Percentiles rank a stretch among this genome's conserved stretches.
phyloP scores from a whole-genome alignment of 2,797 vertebrate species.

The Callimico goeldii region DNA sequence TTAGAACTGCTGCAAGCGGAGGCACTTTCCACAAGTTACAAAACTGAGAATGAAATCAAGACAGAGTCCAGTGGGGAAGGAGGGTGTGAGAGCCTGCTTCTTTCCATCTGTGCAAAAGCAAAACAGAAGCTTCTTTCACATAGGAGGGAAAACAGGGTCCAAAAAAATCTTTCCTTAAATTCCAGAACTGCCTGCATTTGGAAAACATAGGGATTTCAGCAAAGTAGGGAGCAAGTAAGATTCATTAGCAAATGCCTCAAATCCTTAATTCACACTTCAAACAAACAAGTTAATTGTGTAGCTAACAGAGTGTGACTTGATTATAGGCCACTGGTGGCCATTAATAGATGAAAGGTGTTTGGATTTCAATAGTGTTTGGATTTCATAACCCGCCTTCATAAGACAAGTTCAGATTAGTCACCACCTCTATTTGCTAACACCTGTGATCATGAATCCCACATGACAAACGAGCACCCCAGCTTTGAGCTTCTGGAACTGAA shows the following conservation, averaged over 20 bases:
- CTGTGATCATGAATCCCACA: constrained; percentile 53
- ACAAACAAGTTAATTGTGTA: constrained; percentile 73
- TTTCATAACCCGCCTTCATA: constrained; percentile 44
- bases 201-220: constrained; percentile 19
- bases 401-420: neutral
- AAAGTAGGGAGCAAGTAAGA: constrained; percentile 37
- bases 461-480: constrained; percentile 25
- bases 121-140: neutral
- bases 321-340: constrained; percentile 71
- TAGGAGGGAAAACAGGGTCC: neutral
- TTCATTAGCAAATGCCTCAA: constrained; percentile 68
- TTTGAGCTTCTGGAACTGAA: constrained; percentile 32
- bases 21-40: neutral
- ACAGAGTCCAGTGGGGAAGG: neutral
- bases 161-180: neutral
- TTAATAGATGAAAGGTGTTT: constrained; percentile 69
- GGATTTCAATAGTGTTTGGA: constrained; percentile 58
- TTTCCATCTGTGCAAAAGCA: neutral
- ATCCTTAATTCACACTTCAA: constrained; percentile 77
- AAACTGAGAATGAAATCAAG: neutral
- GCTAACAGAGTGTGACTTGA: constrained; percentile 71
- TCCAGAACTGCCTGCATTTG: neutral
- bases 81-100: neutral
- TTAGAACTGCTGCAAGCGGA: neutral
- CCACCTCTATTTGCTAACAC: constrained; percentile 28